Evolutionary conservation across 2,888 invertebrate species (phyloP).

Genomic region (Macrophya alboannulata): DNA sequence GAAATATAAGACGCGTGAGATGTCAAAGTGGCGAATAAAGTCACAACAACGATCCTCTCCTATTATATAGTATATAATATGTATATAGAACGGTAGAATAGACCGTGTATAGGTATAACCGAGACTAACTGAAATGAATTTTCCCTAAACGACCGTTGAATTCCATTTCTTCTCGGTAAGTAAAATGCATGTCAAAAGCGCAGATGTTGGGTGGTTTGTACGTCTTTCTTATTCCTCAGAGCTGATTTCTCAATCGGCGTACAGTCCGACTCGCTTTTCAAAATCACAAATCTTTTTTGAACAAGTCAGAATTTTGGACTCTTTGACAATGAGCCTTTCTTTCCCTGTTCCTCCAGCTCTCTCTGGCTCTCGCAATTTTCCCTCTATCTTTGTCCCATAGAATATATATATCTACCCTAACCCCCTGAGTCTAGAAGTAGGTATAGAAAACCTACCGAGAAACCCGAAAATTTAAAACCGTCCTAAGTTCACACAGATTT

Average conservation of each 20-base stretch:
- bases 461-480: background rate
- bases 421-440: background rate
- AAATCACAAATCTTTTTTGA: constrained; percentile 20
- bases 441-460: constrained; percentile 1
- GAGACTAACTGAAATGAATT: constrained; percentile 65
- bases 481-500: constrained; percentile 13
- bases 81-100: too few species aligned
- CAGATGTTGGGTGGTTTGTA: constrained; percentile 68
- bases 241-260: constrained; percentile 35
- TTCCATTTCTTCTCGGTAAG: constrained; percentile 58
- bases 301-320: constrained; percentile 8
- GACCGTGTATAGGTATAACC: background rate
- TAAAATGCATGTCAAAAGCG: constrained; percentile 61
- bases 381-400: background rate
- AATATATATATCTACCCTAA: constrained; percentile 21
- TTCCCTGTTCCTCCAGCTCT: background rate
- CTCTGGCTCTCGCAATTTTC: background rate
- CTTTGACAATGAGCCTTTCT: constrained; percentile 1
- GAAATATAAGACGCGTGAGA: constrained; percentile 12
- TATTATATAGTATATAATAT: background rate
- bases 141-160: constrained; percentile 71
- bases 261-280: background rate
- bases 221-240: background rate
- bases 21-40: constrained; percentile 48
- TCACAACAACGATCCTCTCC: constrained; percentile 63